phyloP scores from a whole-genome alignment of 2,113 vertebrate genomes.

The Ophiodon elongatus region DNA sequence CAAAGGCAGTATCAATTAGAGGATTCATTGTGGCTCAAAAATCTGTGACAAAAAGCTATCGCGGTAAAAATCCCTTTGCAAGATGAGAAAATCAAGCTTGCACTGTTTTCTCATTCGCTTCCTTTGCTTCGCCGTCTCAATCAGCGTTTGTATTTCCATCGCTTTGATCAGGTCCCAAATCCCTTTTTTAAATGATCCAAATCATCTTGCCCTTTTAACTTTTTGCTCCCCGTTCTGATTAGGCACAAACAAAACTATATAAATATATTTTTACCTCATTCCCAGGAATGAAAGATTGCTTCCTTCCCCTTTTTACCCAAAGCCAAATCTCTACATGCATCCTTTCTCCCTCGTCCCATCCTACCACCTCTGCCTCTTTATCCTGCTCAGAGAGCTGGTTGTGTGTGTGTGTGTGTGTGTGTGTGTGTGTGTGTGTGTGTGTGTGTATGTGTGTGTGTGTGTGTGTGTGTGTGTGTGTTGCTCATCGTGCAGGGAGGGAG shows the following conservation, averaged over 20 bases:
- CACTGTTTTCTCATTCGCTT: not conserved
- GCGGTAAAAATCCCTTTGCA: not conserved
- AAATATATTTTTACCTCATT: conserved; percentile 6
- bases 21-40: conserved; percentile 25
- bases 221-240: not conserved
- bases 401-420: conserved; percentile 44
- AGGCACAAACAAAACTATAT: not conserved
- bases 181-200: conserved; percentile 1
- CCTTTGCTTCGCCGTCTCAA: not conserved
- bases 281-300: not conserved
- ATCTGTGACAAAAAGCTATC: conserved; percentile 12
- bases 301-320: conserved; percentile 13
- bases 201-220: not conserved
- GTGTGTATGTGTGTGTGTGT: conserved; percentile 40
- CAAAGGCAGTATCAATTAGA: conserved; percentile 47
- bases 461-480: conserved; percentile 47
- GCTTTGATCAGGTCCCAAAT: not conserved
- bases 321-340: conserved; percentile 23
- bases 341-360: conserved; percentile 27
- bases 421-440: conserved; percentile 47
- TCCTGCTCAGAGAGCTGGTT: conserved; percentile 33
- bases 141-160: not conserved
- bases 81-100: not conserved
- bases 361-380: conserved; percentile 53
- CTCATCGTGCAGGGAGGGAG: conserved; percentile 64